Percentiles rank a stretch among this genome's conserved stretches.
Evolutionary conservation across 2,888 invertebrate species (phyloP).

Genomic region (Parnassius glacialis): DNA sequence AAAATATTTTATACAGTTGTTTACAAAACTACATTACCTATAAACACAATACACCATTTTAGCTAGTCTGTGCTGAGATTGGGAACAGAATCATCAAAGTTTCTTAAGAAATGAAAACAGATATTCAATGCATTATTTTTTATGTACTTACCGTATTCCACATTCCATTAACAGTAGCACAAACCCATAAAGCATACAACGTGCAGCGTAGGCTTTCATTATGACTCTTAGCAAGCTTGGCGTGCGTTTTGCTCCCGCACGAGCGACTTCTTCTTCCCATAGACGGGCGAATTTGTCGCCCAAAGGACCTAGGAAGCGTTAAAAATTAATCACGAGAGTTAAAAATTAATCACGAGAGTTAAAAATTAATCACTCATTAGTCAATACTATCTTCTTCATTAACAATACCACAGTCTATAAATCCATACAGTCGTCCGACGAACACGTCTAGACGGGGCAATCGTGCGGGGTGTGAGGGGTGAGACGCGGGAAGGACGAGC

Average conservation of each 20-base stretch:
- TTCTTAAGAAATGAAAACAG: neutral
- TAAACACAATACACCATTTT: neutral
- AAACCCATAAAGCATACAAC: conserved; percentile 80
- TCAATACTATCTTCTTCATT: too few relatives aligned
- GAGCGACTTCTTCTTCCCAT: conserved; percentile 76
- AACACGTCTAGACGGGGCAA: too few relatives aligned
- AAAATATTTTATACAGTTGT: too few relatives aligned
- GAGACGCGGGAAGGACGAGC: too few relatives aligned
- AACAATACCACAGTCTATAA: too few relatives aligned
- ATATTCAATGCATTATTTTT: neutral
- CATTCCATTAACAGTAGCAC: conserved; percentile 82
- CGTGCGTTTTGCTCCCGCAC: conserved; percentile 63
- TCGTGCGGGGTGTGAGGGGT: too few relatives aligned
- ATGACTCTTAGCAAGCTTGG: conserved; percentile 81
- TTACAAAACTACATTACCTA: too few relatives aligned
- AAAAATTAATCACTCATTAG: too few relatives aligned
- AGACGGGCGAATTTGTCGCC: conserved; percentile 74
- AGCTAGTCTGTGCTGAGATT: neutral
- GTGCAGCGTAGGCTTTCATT: conserved; percentile 81
- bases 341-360: too few relatives aligned
- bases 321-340: too few relatives aligned
- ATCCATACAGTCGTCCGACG: too few relatives aligned
- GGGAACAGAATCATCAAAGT: neutral
- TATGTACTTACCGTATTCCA: conserved; percentile 74
- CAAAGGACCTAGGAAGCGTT: conserved; percentile 54